Percentiles rank a stretch among this genome's conserved stretches.
Evolutionary conservation across 2,113 vertebrate genomes (phyloP).

Genomic region (cat (Felis catus)): DNA sequence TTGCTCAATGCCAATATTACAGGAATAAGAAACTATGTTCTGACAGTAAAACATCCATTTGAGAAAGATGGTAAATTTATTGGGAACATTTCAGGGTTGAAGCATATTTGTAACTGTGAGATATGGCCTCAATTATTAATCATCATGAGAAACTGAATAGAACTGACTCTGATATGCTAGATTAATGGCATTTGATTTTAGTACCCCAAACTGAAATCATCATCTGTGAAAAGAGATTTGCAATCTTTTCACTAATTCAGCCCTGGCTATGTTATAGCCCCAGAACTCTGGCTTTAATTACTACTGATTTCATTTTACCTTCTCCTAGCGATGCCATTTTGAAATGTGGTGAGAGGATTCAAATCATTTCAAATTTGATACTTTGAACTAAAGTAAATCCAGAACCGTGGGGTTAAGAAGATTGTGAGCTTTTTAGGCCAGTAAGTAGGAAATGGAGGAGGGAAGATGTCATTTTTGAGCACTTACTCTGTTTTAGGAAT

Average conservation of each 20-base stretch:
- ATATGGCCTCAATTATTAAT: slow-evolving; percentile 63
- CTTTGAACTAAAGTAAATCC: slow-evolving; percentile 44
- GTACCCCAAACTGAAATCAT: slow-evolving; percentile 38
- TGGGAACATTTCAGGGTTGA: slow-evolving; percentile 51
- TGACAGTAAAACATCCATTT: slow-evolving; percentile 50
- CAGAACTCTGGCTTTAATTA: slow-evolving; percentile 45
- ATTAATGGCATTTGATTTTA: slow-evolving; percentile 62
- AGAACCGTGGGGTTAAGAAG: neutral
- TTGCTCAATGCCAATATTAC: neutral
- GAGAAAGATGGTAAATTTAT: slow-evolving; percentile 62
- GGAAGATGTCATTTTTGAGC: neutral
- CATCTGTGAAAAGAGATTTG: neutral
- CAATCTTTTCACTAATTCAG: slow-evolving; percentile 16
- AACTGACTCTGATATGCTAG: slow-evolving; percentile 50
- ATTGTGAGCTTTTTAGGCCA: neutral
- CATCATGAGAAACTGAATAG: neutral
- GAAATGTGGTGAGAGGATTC: slow-evolving; percentile 38
- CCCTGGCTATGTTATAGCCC: neutral
- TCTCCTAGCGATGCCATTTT: neutral
- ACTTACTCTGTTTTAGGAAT: neutral
- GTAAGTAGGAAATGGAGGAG: neutral
- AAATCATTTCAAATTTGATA: neutral
- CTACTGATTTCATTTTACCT: slow-evolving; percentile 21
- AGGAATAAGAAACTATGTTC: slow-evolving; percentile 36
- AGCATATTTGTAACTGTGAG: slow-evolving; percentile 61